A percentile compares a stretch with the other conserved stretches of the same genome.
phyloP scores from a whole-genome alignment of 2,113 vertebrate species.

The Setophaga kirtlandii region DNA sequence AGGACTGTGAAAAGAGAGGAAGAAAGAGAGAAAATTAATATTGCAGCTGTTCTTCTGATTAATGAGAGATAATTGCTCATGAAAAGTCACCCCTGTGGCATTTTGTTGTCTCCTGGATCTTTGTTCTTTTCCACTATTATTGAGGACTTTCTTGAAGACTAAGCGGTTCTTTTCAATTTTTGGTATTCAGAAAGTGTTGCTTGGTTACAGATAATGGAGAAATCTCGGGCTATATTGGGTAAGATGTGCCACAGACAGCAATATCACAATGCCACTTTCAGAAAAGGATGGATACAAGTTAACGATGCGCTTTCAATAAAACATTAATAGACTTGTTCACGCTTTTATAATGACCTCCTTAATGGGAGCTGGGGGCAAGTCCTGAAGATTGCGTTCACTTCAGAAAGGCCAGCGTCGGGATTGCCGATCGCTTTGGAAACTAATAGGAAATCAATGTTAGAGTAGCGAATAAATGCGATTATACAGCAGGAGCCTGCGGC shows the following conservation, averaged over 20 bases:
- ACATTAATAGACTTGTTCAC: slow-evolving; percentile 97
- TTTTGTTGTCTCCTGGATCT: slow-evolving; percentile 97
- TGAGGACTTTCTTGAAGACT: slow-evolving; percentile 96
- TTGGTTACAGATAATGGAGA: slow-evolving; percentile 98
- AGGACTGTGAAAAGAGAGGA: slow-evolving; percentile 81
- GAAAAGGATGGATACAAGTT: slow-evolving; percentile 98
- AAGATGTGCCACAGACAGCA: slow-evolving; percentile 95
- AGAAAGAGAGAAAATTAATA: slow-evolving; percentile 91
- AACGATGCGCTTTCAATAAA: slow-evolving; percentile 97
- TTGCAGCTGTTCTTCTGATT: slow-evolving; percentile 99
- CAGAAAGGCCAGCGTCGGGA: slow-evolving; percentile 69
- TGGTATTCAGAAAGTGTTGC: slow-evolving; percentile 99
- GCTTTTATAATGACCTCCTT: slow-evolving; percentile 93
- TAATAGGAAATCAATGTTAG: slow-evolving; percentile 75
- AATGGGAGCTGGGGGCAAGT: slow-evolving; percentile 79
- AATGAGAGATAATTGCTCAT: slow-evolving; percentile 99
- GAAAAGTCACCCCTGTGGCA: slow-evolving; percentile 99
- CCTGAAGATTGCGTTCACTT: slow-evolving; percentile 63
- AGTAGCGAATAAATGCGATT: slow-evolving; percentile 60
- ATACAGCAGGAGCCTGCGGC: background rate
- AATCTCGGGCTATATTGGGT: slow-evolving; percentile 95
- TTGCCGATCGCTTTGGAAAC: slow-evolving; percentile 69
- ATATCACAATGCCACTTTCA: slow-evolving; percentile 94
- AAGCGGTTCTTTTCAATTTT: slow-evolving; percentile 99
- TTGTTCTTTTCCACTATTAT: slow-evolving; percentile 98